Base-by-base conservation (phyloP, 2,113 vertebrate genomes). In the Albula glossodonta region DNA sequence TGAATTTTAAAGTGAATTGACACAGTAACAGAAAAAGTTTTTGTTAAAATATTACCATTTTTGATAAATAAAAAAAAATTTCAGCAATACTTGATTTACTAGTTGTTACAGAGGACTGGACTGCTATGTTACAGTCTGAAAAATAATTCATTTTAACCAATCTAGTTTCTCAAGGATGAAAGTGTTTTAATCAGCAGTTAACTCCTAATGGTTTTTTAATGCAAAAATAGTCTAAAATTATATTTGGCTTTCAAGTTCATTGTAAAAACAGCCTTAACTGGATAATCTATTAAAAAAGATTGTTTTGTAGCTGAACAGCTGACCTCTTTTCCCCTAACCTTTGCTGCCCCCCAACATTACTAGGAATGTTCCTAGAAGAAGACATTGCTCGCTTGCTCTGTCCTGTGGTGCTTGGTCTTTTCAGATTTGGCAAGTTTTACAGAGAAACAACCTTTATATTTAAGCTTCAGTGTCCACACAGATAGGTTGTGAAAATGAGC, bases 1-100 rank as follows among this genome's bases (percentile, higher is more conserved):
- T 81, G 88, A 15, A 88, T 86, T 87, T 80, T 89, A 89, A 88
- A 80, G 85, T 81, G 53, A 41, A 81, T 82, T 13, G n/a, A 82
- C 50, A 56, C 48, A 13, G 70, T 85, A 85, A 84, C 83, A 89
- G 86, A 90, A 88, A 86, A 83, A 13, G 25, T 60, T 83, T 87
- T 77, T 82, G 85, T n/a, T 89, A 80, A 92, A 92, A 94, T 90
- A 90, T 78, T 88, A 87, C 79, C 6, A 85, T 90, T 89, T 90
- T 49, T 87, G 89, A 89, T 90, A 91, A 94, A 94, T 93, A 93
- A 49, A 84, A 48, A 70, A 63, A 7, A 89, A 89, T 90, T 90
- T 87, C n/a, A 90, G 83, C 80, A 90, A 87, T 82, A 89, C 87
- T 88, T 91, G 89, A 50, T 87, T 74, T 90, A 86, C 85, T 92